Base-by-base conservation (phyloP, 1,140 invertebrate species). In the Tribolium castaneum region DNA sequence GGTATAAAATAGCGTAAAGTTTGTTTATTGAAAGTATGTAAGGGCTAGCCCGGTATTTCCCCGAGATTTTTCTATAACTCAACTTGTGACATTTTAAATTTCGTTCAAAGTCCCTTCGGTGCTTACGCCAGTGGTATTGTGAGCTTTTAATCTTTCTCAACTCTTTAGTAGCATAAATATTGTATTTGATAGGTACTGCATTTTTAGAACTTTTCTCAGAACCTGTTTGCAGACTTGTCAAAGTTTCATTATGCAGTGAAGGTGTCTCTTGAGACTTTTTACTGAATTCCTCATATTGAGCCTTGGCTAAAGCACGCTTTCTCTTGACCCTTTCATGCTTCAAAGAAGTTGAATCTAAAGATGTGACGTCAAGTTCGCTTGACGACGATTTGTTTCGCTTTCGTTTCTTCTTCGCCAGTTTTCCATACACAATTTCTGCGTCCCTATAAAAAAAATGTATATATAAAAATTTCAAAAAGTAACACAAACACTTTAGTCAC, bases 391-490 rank as follows among this genome's bases (percentile, higher is more conserved):
- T 56, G 3, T 9, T 70, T 7, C 76, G 76, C 71, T 79, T 80
- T 59, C 73, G 83, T 82, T 87, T 81, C 82, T 78, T 79, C 62
- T 76, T 75, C 77, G 70, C 51, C 84, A 81, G 79, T 80, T 85
- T 87, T 39, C 88, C 88, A 86, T 89, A 90, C 59, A 90, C 84
- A 79, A 90, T 88, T 74, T 87, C 84, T 25, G 89, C 87, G 87
- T 91, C 90, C 72, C 89, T 90, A 25, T 75, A 82, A 85, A 76
- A 16, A 78, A 71, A 19, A n/a, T n/a, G n/a, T 19, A 2, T 19
- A 19, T 19, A 19, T 19, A 1, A 19, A 19, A 19, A 19, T 19
- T 19, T 19, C 16, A 19, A 19, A 19, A 1, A 1, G 16, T 19
- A 19, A 2, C 16, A 19, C 16, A 19, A 1, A 19, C 1, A 19